phyloP scores from a whole-genome alignment of 2,113 vertebrate genomes.

The Heterotis niloticus region DNA sequence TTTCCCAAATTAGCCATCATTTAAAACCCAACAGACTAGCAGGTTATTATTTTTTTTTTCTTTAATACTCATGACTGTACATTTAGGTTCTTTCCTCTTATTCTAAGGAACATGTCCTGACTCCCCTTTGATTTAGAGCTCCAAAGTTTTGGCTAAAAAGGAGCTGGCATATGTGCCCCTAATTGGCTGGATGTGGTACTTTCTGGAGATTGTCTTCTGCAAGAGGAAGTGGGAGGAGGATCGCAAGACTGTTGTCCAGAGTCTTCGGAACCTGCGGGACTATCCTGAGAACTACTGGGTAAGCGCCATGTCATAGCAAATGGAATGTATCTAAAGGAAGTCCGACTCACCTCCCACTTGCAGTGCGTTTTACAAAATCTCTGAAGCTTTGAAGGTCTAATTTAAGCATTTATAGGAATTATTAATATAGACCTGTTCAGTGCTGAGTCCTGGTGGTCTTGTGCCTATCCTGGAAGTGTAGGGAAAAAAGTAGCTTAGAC shows the following conservation, averaged over 20 bases:
- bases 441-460: too few relatives aligned
- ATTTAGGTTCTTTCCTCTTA: background rate
- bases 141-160: constrained; percentile 93
- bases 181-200: constrained; percentile 99
- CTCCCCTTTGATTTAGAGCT: constrained; percentile 66
- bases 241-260: constrained; percentile 70
- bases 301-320: constrained; percentile 29
- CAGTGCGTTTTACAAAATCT: background rate
- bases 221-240: constrained; percentile 94
- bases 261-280: constrained; percentile 78
- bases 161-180: constrained; percentile 87
- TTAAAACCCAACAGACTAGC: background rate
- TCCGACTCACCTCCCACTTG: background rate
- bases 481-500: too few relatives aligned
- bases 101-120: background rate
- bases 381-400: too few relatives aligned
- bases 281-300: constrained; percentile 92
- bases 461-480: too few relatives aligned
- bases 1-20: background rate
- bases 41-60: too few relatives aligned
- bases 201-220: constrained; percentile 94
- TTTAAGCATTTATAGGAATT: too few relatives aligned
- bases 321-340: too few relatives aligned
- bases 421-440: too few relatives aligned
- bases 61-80: too few relatives aligned